phyloP scores from a whole-genome alignment of 2,888 invertebrate species.

The Cheilosia scutellata region DNA sequence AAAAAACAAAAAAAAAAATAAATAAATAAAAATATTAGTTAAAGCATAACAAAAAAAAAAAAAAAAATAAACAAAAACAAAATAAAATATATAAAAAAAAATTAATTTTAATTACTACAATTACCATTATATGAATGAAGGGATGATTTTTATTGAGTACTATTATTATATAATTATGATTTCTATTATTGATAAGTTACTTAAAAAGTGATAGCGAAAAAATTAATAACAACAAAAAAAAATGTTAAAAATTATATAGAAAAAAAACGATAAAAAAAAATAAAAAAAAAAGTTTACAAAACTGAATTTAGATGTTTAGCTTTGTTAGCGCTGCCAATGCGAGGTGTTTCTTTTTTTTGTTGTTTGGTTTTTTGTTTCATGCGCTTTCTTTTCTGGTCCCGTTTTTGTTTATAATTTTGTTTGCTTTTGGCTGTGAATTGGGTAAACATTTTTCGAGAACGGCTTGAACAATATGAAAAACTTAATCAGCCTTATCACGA shows the following conservation, averaged over 20 bases:
- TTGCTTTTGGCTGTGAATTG: background rate
- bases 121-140: conserved; percentile 63
- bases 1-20: conserved; percentile 41
- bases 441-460: background rate
- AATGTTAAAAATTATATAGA: conserved; percentile 45
- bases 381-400: background rate
- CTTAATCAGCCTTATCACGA: no score
- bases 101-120: conserved; percentile 69
- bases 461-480: no score
- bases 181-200: conserved; percentile 73
- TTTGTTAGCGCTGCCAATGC: conserved; percentile 18
- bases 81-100: conserved; percentile 38
- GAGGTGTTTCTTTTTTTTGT: background rate
- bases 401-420: background rate
- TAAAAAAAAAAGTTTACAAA: conserved; percentile 68
- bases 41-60: conserved; percentile 14
- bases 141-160: conserved; percentile 73
- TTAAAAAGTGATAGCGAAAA: conserved; percentile 73
- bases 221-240: conserved; percentile 62
- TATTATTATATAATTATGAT: conserved; percentile 70
- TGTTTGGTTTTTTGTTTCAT: background rate
- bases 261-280: conserved; percentile 54
- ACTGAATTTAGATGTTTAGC: conserved; percentile 54
- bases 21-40: conserved; percentile 25
- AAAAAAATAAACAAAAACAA: conserved; percentile 54